A percentile compares a stretch with the other conserved stretches of the same genome.
phyloP scores from a whole-genome alignment of 2,113 vertebrate genomes.

The Hiodon alosoides region DNA sequence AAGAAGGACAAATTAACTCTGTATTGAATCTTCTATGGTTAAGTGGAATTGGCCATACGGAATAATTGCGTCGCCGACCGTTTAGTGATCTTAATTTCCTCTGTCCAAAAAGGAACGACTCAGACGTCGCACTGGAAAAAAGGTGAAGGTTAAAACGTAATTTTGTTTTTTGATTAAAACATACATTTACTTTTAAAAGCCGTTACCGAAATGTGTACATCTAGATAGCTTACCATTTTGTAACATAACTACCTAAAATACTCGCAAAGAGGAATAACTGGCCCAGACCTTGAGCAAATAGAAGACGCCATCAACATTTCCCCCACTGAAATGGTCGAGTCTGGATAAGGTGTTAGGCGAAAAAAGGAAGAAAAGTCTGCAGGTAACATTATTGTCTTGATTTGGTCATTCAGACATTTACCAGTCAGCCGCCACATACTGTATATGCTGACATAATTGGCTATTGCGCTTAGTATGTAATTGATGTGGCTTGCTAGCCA shows the following conservation, averaged over 20 bases:
- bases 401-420: background rate
- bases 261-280: slow-evolving; percentile 59
- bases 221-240: background rate
- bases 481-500: background rate
- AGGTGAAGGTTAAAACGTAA: slow-evolving; percentile 16
- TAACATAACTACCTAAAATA: slow-evolving; percentile 26
- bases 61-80: slow-evolving; percentile 6
- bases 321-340: slow-evolving; percentile 72
- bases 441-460: background rate
- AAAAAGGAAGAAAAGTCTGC: slow-evolving; percentile 54
- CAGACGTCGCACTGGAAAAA: slow-evolving; percentile 12
- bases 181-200: slow-evolving; percentile 4
- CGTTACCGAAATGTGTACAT: slow-evolving; percentile 1
- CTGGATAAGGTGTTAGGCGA: slow-evolving; percentile 64
- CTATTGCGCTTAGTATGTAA: background rate
- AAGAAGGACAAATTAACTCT: slow-evolving; percentile 35
- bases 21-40: slow-evolving; percentile 8
- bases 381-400: slow-evolving; percentile 35
- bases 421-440: background rate
- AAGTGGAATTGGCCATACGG: slow-evolving; percentile 6
- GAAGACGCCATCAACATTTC: slow-evolving; percentile 75
- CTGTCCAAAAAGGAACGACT: slow-evolving; percentile 11
- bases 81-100: slow-evolving; percentile 11
- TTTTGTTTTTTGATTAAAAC: slow-evolving; percentile 10
- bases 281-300: slow-evolving; percentile 54